phyloP scores from a whole-genome alignment of 2,797 vertebrate species.

The Dallia pectoralis region DNA sequence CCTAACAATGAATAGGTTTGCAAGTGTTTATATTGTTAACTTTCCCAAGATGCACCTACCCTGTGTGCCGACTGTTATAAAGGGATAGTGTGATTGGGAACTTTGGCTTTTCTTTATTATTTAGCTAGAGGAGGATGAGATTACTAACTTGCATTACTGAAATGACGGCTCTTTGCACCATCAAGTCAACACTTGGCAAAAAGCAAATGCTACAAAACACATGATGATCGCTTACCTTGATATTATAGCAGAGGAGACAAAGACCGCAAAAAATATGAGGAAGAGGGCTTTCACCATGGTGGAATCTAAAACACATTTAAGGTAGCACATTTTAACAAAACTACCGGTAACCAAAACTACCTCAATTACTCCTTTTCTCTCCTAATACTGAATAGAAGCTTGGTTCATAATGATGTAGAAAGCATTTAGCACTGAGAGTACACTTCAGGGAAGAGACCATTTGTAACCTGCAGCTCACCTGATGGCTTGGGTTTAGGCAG shows the following conservation, averaged over 20 bases:
- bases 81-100: too few relatives aligned
- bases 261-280: slow-evolving; percentile 63
- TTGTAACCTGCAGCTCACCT: slow-evolving; percentile 55
- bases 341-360: background rate
- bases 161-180: too few relatives aligned
- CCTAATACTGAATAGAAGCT: background rate
- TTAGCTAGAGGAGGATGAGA: too few relatives aligned
- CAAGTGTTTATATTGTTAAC: background rate
- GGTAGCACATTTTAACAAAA: background rate
- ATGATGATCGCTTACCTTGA: slow-evolving; percentile 60
- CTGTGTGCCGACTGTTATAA: background rate
- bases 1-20: background rate
- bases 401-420: background rate
- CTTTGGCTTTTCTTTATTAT: too few relatives aligned
- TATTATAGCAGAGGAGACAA: slow-evolving; percentile 57
- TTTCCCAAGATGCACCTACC: background rate
- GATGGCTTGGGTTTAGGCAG: slow-evolving; percentile 45
- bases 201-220: background rate
- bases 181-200: background rate
- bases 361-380: background rate
- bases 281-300: slow-evolving; percentile 57
- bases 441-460: background rate
- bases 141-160: too few relatives aligned
- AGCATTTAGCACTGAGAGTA: background rate
- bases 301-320: slow-evolving; percentile 59